These are phyloP conservation scores for Cygnus buccinator DNA, from an alignment of 2,113 vertebrate species.

Conservation along the genomic window DNA sequence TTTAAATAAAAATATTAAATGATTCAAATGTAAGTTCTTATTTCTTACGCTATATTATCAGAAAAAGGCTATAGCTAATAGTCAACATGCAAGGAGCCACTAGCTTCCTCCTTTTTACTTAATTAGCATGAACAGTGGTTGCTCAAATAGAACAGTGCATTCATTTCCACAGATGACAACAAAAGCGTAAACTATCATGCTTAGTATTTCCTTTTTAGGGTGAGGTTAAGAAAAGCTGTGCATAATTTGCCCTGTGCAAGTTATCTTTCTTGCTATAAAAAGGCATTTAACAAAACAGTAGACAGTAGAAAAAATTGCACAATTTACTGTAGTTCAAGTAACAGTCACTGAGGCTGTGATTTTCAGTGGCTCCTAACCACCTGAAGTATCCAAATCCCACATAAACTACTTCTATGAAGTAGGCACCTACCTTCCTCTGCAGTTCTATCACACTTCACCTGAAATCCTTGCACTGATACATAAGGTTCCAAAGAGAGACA, in stretches of 20 bases:
- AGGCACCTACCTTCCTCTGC: background rate
- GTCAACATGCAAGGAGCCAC: background rate
- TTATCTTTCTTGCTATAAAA: background rate
- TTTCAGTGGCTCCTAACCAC: background rate
- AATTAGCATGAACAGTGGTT: background rate
- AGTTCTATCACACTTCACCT: background rate
- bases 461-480: fast-evolving
- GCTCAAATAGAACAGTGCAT: background rate
- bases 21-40: background rate
- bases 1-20: background rate
- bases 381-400: background rate
- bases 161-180: background rate
- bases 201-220: background rate
- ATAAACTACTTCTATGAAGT: background rate
- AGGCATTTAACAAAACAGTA: background rate
- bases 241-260: background rate
- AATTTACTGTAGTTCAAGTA: background rate
- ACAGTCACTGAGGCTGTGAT: background rate
- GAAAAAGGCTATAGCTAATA: background rate
- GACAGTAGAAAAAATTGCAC: background rate
- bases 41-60: background rate
- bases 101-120: background rate
- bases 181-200: background rate
- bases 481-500: background rate
- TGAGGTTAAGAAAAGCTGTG: background rate